phyloP scores from a whole-genome alignment of 2,797 vertebrate species.

The Macropodus opercularis region DNA sequence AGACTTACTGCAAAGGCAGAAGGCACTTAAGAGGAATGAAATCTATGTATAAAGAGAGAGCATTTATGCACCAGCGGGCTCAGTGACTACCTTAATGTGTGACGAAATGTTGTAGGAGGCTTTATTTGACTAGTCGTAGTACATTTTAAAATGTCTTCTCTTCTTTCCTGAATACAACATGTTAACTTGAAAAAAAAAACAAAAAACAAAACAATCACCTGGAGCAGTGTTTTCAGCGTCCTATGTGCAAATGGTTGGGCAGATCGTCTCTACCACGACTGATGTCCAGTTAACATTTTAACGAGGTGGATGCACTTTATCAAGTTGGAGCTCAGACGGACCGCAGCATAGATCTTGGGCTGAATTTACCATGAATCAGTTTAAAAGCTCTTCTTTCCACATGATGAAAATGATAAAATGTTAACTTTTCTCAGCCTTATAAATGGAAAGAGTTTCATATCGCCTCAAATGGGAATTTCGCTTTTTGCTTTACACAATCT shows the following conservation, averaged over 20 bases:
- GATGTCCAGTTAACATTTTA: constrained; percentile 45
- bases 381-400: not conserved
- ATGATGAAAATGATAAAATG: constrained; percentile 39
- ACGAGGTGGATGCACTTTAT: not conserved
- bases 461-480: constrained; percentile 62
- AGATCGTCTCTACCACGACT: constrained; percentile 79
- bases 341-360: no score
- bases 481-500: constrained; percentile 62
- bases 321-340: not conserved
- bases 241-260: constrained; percentile 67
- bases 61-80: constrained; percentile 1
- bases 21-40: constrained; percentile 87
- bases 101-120: not conserved
- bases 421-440: constrained; percentile 54
- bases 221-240: constrained; percentile 39
- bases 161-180: constrained; percentile 29
- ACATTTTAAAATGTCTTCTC: constrained; percentile 4
- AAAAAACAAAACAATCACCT: no score
- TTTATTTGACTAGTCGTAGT: constrained; percentile 1
- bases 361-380: not conserved
- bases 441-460: constrained; percentile 82
- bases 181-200: constrained; percentile 12
- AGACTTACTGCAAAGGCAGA: constrained; percentile 49
- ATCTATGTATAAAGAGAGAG: constrained; percentile 52
- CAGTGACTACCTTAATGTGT: constrained; percentile 17